Percentiles rank a stretch among this genome's conserved stretches.
Evolutionary conservation across 2,888 invertebrate genomes (phyloP).

Genomic region (Andrena trimmerana): DNA sequence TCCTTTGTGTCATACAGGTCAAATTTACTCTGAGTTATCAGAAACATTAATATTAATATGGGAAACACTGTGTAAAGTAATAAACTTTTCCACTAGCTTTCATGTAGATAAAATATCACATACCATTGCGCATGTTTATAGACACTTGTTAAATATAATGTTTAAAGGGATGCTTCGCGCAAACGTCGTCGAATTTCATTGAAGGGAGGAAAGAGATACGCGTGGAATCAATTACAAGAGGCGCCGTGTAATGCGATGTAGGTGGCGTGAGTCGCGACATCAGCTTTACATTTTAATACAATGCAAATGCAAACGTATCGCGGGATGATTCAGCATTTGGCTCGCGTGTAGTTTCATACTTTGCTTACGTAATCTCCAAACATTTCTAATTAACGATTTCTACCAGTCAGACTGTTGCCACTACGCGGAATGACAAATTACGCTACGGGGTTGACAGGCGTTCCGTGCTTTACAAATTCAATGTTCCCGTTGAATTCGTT

Average conservation of each 20-base stretch:
- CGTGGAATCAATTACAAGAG: background rate
- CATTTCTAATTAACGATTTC: conserved; percentile 19
- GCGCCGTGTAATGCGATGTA: conserved; percentile 3
- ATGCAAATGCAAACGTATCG: conserved; percentile 24
- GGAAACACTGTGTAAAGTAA: too few species aligned
- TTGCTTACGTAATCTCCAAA: conserved; percentile 19
- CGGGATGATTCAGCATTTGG: conserved; percentile 15
- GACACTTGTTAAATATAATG: background rate
- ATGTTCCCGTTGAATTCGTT: background rate
- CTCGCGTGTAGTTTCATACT: conserved; percentile 9
- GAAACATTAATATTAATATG: too few species aligned
- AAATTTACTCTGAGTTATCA: too few species aligned
- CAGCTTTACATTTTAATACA: conserved; percentile 23
- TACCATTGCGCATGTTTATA: background rate
- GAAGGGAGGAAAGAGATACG: background rate
- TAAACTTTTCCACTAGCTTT: too few species aligned
- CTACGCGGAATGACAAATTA: conserved; percentile 18
- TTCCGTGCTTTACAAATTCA: background rate
- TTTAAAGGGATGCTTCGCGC: background rate
- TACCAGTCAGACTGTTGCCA: conserved; percentile 1
- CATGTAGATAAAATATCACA: too few species aligned
- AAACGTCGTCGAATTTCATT: background rate
- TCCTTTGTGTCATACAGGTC: too few species aligned
- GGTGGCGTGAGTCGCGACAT: conserved; percentile 13
- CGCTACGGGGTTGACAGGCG: background rate